Evolutionary conservation across 2,888 invertebrate species (phyloP).

Genomic region (Sipunculus nudus): DNA sequence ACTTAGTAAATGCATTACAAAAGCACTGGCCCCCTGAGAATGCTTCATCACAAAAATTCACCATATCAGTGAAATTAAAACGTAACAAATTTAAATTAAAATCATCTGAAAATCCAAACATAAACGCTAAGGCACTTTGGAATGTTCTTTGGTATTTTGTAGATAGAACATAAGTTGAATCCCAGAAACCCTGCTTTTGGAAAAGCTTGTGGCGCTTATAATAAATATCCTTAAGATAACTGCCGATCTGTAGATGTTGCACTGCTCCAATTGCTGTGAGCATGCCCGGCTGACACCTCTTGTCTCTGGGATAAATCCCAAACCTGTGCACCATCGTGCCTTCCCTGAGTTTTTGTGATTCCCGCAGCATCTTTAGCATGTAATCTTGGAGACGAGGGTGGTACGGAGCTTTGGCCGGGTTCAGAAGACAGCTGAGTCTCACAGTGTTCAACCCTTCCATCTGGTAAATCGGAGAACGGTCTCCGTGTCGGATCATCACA

Average conservation of each 20-base stretch:
- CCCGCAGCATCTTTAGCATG: no score
- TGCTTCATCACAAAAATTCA: constrained; percentile 9
- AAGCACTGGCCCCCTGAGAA: constrained; percentile 3
- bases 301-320: constrained; percentile 45
- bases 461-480: no score
- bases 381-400: no score
- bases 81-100: constrained; percentile 67
- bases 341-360: no score
- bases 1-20: constrained; percentile 6
- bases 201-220: constrained; percentile 54
- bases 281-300: constrained; percentile 80
- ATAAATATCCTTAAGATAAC: constrained; percentile 69
- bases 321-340: no score
- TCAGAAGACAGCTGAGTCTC: no score
- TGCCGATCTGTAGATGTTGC: constrained; percentile 84
- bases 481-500: no score
- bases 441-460: no score
- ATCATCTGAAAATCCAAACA: constrained; percentile 77
- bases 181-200: constrained; percentile 40
- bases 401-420: no score
- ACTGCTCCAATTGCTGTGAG: constrained; percentile 82
- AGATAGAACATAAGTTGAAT: constrained; percentile 74
- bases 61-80: background rate
- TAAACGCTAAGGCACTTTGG: constrained; percentile 85
- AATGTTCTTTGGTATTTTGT: constrained; percentile 89